These are phyloP conservation scores for Thymelicus acteon DNA, from an alignment of 2,888 invertebrate species.

Conservation along the genomic window DNA sequence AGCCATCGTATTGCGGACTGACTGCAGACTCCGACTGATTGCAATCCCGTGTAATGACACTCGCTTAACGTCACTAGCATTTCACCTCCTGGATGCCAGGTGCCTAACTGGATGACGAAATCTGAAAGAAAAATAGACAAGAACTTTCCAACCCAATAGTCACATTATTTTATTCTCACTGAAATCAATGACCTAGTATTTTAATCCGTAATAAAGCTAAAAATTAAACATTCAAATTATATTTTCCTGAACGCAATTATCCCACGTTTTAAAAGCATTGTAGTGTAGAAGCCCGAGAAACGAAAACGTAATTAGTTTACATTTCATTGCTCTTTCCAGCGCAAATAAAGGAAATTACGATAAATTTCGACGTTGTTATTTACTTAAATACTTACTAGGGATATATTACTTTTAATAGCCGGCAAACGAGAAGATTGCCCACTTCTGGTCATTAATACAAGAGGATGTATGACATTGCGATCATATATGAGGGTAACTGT, in stretches of 20 bases:
- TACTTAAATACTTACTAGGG: too few species aligned
- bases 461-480: too few species aligned
- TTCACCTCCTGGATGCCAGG: too few species aligned
- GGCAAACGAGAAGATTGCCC: too few species aligned
- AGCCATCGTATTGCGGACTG: neutral
- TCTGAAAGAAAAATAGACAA: too few species aligned
- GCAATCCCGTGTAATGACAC: neutral
- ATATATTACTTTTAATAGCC: too few species aligned
- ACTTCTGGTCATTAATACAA: too few species aligned
- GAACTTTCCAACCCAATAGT: too few species aligned
- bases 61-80: neutral
- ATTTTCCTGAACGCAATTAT: slow-evolving; percentile 11
- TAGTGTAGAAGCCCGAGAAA: slow-evolving; percentile 5
- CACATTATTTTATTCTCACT: neutral
- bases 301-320: slow-evolving; percentile 13
- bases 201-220: neutral
- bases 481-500: too few species aligned
- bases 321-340: slow-evolving; percentile 9
- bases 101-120: too few species aligned
- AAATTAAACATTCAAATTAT: slow-evolving; percentile 7
- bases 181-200: neutral
- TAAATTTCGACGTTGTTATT: neutral
- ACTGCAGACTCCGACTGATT: slow-evolving; percentile 7
- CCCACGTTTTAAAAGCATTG: slow-evolving; percentile 15
- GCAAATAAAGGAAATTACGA: slow-evolving; percentile 3